These are phyloP conservation scores for Rhea pennata DNA, from an alignment of 2,113 vertebrate species.

Conservation along the genomic window DNA sequence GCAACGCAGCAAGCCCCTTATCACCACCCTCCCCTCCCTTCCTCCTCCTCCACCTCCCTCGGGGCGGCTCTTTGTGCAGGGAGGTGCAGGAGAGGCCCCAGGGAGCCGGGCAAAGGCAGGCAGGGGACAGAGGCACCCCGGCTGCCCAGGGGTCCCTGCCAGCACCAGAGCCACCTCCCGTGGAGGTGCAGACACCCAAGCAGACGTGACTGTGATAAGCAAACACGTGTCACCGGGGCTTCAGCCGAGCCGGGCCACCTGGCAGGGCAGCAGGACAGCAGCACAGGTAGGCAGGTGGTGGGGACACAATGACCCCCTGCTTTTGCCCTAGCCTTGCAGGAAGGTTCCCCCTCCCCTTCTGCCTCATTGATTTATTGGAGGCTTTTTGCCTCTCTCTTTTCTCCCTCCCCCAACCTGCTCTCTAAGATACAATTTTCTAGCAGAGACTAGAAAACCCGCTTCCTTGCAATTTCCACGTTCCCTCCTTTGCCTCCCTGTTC, in stretches of 20 bases:
- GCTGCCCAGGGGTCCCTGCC: not conserved
- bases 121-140: not conserved
- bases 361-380: not conserved
- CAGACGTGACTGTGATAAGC: slow-evolving; percentile 77
- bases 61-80: not conserved
- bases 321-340: not conserved
- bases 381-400: not conserved
- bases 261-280: not conserved
- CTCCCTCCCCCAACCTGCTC: not conserved
- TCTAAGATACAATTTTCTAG: not conserved
- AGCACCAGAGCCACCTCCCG: slow-evolving; percentile 3
- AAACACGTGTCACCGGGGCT: slow-evolving; percentile 35
- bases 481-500: not conserved
- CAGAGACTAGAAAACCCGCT: not conserved
- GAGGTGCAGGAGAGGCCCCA: not conserved
- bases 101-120: not conserved
- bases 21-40: not conserved
- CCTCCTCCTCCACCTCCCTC: not conserved
- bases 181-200: slow-evolving; percentile 72
- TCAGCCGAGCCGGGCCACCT: not conserved
- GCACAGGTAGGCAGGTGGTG: not conserved
- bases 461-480: not conserved
- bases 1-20: slow-evolving; percentile 60
- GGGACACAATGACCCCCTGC: not conserved
- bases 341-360: no score